A percentile compares a stretch with the other conserved stretches of the same genome.
Evolutionary conservation across 2,888 invertebrate genomes (phyloP).

Genomic region (Anticlea derivata): DNA sequence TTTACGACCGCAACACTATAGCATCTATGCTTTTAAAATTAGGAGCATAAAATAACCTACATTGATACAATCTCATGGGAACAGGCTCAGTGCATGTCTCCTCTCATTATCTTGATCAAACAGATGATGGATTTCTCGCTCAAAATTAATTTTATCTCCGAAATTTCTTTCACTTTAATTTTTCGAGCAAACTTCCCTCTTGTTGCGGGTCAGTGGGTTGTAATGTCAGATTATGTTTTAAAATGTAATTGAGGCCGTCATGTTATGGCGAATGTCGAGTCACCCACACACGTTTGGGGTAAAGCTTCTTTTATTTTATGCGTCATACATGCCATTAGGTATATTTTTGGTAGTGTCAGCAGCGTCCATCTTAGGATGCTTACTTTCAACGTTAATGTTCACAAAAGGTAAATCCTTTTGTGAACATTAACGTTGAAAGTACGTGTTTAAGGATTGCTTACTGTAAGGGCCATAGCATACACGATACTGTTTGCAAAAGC

Average conservation of each 20-base stretch:
- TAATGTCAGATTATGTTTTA: conserved; percentile 29
- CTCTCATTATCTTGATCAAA: conserved; percentile 30
- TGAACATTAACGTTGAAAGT: conserved; percentile 12
- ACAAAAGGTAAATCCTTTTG: conserved; percentile 5
- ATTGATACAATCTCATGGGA: conserved; percentile 36
- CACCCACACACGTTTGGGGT: conserved; percentile 34
- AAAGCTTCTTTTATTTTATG: conserved; percentile 28
- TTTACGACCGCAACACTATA: conserved; percentile 15
- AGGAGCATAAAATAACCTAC: conserved; percentile 25
- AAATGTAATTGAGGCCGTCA: conserved; percentile 21
- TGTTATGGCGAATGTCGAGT: conserved; percentile 19
- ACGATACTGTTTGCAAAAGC: no score
- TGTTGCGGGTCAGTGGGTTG: conserved; percentile 34
- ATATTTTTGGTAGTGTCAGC: conserved; percentile 24
- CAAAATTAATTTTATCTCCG: conserved; percentile 24
- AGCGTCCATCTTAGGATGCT: conserved; percentile 14
- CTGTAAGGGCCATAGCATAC: no score
- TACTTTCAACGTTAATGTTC: conserved; percentile 12
- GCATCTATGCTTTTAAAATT: conserved; percentile 16
- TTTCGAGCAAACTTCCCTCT: conserved; percentile 11
- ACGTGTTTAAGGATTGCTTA: background rate
- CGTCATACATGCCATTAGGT: conserved; percentile 30
- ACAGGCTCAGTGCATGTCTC: conserved; percentile 26
- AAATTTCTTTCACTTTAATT: conserved; percentile 26
- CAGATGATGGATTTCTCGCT: conserved; percentile 32